Evolutionary conservation across 2,113 vertebrate species (phyloP), one percentile per base, ranked within the genome.

Genomic region (Leucopsar rothschildi): DNA sequence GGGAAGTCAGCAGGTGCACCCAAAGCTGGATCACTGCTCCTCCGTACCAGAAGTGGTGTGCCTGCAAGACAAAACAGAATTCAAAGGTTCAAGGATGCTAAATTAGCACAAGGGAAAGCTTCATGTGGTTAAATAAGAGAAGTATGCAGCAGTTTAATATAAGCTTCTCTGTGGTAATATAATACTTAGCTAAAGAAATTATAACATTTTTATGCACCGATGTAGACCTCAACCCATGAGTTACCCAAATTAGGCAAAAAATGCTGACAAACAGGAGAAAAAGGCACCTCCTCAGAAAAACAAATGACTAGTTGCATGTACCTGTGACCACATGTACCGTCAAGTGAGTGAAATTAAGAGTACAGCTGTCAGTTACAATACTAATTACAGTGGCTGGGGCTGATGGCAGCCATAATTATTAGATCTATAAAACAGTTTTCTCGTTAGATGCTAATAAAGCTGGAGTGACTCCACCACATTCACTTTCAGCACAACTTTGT

Each of bases 41-140:
- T 98, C 94, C 99, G 98, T 65, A 99, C 99, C 92, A 99, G 94
- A 79, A 99, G 98, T 2, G 99, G 99, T 16, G 99, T 99, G 90
- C 98, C 99, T 99, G 88, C 2, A 24, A 82, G 77, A 95, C 87
- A 96, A 95, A 97, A 85, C 0, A 18, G 88, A 94, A 75, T 89
- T 76, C 60, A 77, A 93, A 10, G n/a, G 77, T 87, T 97, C 82
- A 95, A 72, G 20, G 15, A 68, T 52, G 50, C 69, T 81, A 81
- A 31, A 47, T 11, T 21, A 77, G 35, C 21, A 78, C 60, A 60
- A 78, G 10, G 35, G 13, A 60, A 78, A 82, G 40, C 10, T 64
- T 68, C 47, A 45, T 12, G 50, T 25, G 50, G 68, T 95, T 96
- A 82, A 90, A 65, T 69, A 82, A 90, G 61, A 95, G 4, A 75